Evolutionary conservation across 2,888 invertebrate genomes (phyloP), one percentile per base, ranked within the genome.

Genomic region (Dinocampus coccinellae): DNA sequence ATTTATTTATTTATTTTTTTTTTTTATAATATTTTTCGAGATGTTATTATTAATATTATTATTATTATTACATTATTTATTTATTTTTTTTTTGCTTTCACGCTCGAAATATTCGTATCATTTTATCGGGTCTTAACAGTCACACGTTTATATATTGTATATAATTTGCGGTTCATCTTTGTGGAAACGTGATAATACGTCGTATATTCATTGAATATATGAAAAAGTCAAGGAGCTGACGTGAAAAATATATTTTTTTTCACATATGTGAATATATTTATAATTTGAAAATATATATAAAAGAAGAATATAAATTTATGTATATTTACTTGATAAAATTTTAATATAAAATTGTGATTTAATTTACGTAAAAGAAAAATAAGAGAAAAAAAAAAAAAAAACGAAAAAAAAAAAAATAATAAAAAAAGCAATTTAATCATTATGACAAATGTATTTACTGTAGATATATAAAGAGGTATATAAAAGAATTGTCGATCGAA

Each of bases 101-200:
- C 55, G 29, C 47, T 47, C 7, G 47, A 47, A 16, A 47, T 47
- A 20, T 47, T 16, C 47, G 47, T 6, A 47, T 47, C 47, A 47
- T 47, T 47, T 55, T 55, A 55, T 55, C 55, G 26, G 55, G 26
- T 24, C n/a, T 26, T n/a, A 55, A 55, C 55, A 55, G 55, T 47
- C 47, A 47, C 20, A n/a, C 16, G 20, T 3, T 24, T 13, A 55
- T 55, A 55, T 11, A 22, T 55, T 55, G 13, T 55, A 55, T 24
- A 55, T 55, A 26, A 55, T 24, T 55, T 75, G 76, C 76, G 81
- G 84, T 78, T 81, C 82, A 82, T 74, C 80, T 80, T 83, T 84
- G 84, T 79, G 84, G 85, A 85, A 85, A 85, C 80, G 81, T 82
- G 85, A 85, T 85, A 85, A 16, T 47, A 47, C 6, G 4, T 16